Evolutionary conservation across 2,888 invertebrate species (phyloP).

Genomic region (Tiphia femorata): DNA sequence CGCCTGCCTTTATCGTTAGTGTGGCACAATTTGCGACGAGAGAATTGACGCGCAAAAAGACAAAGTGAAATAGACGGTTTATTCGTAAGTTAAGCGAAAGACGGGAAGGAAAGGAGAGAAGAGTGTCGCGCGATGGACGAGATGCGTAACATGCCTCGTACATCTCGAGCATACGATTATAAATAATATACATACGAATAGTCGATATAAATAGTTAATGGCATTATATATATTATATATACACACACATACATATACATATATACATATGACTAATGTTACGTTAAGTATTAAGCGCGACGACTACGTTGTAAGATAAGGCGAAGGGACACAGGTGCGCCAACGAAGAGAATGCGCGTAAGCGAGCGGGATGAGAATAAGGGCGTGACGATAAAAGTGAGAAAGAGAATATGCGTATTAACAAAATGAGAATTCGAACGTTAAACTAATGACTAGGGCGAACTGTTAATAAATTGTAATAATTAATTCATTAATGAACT

Average conservation of each 20-base stretch:
- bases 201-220: slow-evolving; percentile 20
- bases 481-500: slow-evolving; percentile 63
- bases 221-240: slow-evolving; percentile 35
- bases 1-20: too few relatives aligned
- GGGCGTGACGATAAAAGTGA: background rate
- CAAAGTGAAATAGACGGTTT: slow-evolving; percentile 14
- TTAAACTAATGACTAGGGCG: slow-evolving; percentile 57
- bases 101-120: too few relatives aligned
- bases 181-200: slow-evolving; percentile 31
- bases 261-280: slow-evolving; percentile 36
- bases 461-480: slow-evolving; percentile 64
- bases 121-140: too few relatives aligned
- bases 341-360: slow-evolving; percentile 21
- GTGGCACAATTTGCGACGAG: slow-evolving; percentile 26
- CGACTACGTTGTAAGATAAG: slow-evolving; percentile 50
- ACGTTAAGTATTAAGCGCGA: slow-evolving; percentile 32
- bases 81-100: slow-evolving; percentile 23
- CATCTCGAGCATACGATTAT: too few relatives aligned
- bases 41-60: slow-evolving; percentile 7
- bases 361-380: background rate
- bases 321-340: slow-evolving; percentile 39
- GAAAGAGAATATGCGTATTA: background rate
- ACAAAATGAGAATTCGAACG: slow-evolving; percentile 32
- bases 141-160: too few relatives aligned
- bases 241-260: slow-evolving; percentile 38